These are phyloP conservation scores for Aelia acuminata DNA, from an alignment of 2,888 invertebrate species.

Conservation along the genomic window DNA sequence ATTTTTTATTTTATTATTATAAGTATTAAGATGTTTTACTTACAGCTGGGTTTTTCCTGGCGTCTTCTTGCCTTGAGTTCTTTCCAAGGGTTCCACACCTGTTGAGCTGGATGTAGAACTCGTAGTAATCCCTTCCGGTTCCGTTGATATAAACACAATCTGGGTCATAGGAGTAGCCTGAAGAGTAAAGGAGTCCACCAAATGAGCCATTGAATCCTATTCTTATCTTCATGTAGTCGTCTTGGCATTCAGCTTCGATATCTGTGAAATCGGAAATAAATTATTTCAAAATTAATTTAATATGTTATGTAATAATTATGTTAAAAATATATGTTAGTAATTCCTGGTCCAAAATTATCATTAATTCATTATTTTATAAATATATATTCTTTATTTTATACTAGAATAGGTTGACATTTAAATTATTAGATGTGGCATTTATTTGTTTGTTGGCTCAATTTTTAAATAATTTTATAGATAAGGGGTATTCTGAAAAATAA, in stretches of 20 bases:
- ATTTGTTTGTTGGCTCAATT: no score
- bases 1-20: background rate
- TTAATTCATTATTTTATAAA: no score
- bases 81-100: constrained; percentile 92
- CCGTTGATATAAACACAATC: constrained; percentile 97
- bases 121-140: constrained; percentile 90
- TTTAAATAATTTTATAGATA: no score
- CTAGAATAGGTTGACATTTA: no score
- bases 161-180: constrained; percentile 93
- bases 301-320: background rate
- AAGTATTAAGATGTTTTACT: constrained; percentile 68
- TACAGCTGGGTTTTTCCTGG: constrained; percentile 88
- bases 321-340: no score
- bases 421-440: no score
- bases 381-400: no score
- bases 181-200: constrained; percentile 89
- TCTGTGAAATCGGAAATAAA: constrained; percentile 74
- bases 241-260: constrained; percentile 95
- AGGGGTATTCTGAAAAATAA: no score
- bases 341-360: no score
- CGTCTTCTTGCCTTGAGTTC: constrained; percentile 88
- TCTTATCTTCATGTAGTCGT: constrained; percentile 95
- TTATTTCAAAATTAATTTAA: no score
- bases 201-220: constrained; percentile 94
- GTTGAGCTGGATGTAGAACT: constrained; percentile 93